Evolutionary conservation across 2,113 vertebrate species (phyloP).

Genomic region (Mystacornis crossleyi): DNA sequence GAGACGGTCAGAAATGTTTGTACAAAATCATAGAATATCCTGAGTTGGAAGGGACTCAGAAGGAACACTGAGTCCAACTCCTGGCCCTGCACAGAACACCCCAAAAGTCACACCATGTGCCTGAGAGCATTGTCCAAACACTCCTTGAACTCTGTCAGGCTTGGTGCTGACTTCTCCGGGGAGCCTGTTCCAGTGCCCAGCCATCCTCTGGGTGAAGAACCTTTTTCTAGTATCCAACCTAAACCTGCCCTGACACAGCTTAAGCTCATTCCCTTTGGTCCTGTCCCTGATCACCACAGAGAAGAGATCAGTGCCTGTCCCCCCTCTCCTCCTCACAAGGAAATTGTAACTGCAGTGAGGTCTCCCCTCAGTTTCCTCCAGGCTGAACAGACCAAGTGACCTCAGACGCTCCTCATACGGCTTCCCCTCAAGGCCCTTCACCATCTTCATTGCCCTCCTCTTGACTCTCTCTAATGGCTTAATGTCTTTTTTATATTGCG

Average conservation of each 20-base stretch:
- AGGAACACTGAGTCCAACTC: background rate
- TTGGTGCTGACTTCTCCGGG: background rate
- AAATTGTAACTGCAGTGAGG: background rate
- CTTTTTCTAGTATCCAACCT: background rate
- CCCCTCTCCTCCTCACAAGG: background rate
- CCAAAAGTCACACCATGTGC: background rate
- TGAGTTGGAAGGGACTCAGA: background rate
- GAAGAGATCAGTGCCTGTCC: background rate
- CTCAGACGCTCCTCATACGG: rapidly evolving
- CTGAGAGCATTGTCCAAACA: too few relatives aligned
- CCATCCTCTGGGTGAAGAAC: background rate
- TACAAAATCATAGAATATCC: background rate
- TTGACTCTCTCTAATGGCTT: background rate
- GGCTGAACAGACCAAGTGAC: background rate
- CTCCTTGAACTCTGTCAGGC: background rate
- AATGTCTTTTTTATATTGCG: background rate
- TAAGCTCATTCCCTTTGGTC: background rate
- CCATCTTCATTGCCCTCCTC: background rate
- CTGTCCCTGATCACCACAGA: background rate
- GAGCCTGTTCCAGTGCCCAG: background rate
- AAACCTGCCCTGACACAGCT: background rate
- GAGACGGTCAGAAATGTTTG: background rate
- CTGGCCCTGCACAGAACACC: too few relatives aligned
- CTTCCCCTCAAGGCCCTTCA: background rate
- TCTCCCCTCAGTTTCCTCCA: background rate